Base-by-base conservation (phyloP, 1,140 invertebrate genomes). In the Drepana arcuata region DNA sequence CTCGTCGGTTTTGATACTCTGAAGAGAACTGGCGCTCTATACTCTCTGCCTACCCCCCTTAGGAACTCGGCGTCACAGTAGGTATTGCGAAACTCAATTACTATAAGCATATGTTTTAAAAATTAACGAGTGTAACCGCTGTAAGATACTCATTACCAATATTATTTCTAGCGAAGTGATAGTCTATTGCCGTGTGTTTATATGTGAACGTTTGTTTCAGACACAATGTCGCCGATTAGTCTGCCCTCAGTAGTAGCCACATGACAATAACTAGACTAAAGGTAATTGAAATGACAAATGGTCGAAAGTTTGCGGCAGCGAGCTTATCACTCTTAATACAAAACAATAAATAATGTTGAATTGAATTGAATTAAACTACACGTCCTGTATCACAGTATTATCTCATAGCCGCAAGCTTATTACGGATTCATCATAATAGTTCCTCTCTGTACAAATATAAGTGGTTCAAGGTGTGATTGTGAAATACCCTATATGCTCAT, bases 221-320 rank as follows among this genome's bases (percentile, higher is more conserved):
- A 53, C 47, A 79, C 48, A 58, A 79, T 79, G 74, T 70, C 63
- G 58, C 59, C 63, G 54, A 54, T 48, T 64, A 73, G 54, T 66
- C 62, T 63, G 62, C 62, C 48, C 35, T 53, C 60, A 49, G 45
- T 66, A 40, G 41, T 67, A 67, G 62, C 64, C 64, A 79, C 70
- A 79, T 75, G 74, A 79, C 71, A 79, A 75, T 79, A 79, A 75
- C 61, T 79, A 75, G 69, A 68, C 42, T 68, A 75, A 69, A 75
- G 74, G 74, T 79, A 56, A 48, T 30, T 6, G 4, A 26, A 4
- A 3, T 10, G 6, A 10, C n/a, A n/a, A n/a, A 4, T 21, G 4
- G 4, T 21, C 18, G 4, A 26, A 26, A 2, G 24, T 26, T 26
- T 26, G n/a, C n/a, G n/a, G n/a, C n/a, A n/a, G n/a, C n/a, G n/a